phyloP scores from a whole-genome alignment of 2,113 vertebrate species.

The Prietella phreatophila region DNA sequence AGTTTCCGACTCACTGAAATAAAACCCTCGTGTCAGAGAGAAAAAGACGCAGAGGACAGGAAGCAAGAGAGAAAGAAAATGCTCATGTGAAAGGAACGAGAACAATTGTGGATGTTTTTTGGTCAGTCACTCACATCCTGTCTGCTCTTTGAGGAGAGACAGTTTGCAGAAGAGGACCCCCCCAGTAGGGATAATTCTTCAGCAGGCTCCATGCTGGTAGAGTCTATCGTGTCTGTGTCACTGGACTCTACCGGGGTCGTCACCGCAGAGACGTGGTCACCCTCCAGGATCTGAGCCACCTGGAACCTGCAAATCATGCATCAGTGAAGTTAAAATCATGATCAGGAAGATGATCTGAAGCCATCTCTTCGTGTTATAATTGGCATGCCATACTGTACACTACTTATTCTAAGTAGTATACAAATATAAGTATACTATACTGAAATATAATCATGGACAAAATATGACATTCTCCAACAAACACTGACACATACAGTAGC shows the following conservation, averaged over 20 bases:
- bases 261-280: conserved; percentile 63
- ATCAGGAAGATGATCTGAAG: not conserved
- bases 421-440: not conserved
- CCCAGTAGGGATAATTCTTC: conserved; percentile 72
- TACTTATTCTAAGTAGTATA: not conserved
- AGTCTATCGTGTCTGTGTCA: conserved; percentile 54
- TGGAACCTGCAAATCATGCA: conserved; percentile 78
- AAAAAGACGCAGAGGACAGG: not conserved
- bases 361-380: not conserved
- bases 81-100: not conserved
- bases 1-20: not conserved
- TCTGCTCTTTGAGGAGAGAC: conserved; percentile 62
- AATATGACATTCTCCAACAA: not conserved
- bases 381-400: not conserved
- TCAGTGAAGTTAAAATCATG: not conserved
- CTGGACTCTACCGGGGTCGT: conserved; percentile 57
- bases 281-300: conserved; percentile 89
- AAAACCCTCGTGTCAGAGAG: not conserved
- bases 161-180: conserved; percentile 58
- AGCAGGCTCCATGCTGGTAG: conserved; percentile 41
- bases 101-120: not conserved
- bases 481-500: not conserved
- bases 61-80: not conserved
- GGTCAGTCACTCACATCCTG: conserved; percentile 66
- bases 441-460: too few species aligned